Percentiles rank a stretch among this genome's conserved stretches.
phyloP scores from a whole-genome alignment of 2,888 invertebrate genomes.

The Ophraella communa region DNA sequence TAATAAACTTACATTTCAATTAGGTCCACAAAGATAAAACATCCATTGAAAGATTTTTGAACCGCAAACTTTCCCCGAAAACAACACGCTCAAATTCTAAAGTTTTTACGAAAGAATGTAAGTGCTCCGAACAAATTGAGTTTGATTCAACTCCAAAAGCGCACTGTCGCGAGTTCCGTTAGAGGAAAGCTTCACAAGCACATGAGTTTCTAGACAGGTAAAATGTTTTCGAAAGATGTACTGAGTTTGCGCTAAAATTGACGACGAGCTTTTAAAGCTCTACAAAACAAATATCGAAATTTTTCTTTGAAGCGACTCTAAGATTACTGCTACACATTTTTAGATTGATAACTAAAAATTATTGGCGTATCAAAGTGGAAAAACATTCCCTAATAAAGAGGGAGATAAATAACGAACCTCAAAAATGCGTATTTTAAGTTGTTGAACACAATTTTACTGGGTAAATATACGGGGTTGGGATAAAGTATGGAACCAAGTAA shows the following conservation, averaged over 20 bases:
- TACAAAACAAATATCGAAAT: conserved; percentile 1
- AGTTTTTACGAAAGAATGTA: background rate
- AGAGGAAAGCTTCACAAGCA: background rate
- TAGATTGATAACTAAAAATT: background rate
- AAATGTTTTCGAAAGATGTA: background rate
- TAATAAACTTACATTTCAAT: conserved; percentile 1
- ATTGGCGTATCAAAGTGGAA: background rate
- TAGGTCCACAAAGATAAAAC: background rate
- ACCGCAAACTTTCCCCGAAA: background rate
- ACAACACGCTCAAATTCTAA: background rate
- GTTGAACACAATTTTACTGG: too few species aligned
- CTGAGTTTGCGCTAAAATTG: conserved; percentile 3
- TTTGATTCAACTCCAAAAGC: background rate
- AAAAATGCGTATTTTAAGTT: too few species aligned
- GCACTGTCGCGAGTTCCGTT: conserved; percentile 5
- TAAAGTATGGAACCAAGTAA: too few species aligned
- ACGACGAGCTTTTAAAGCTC: background rate
- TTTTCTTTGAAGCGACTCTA: background rate
- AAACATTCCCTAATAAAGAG: background rate
- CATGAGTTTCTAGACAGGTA: conserved; percentile 1
- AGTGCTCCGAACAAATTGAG: background rate
- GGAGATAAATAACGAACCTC: too few species aligned
- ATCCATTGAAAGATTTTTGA: background rate
- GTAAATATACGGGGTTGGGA: too few species aligned
- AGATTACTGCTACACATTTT: background rate